Conservation (phyloP, 2,113 vertebrate species). For the Crotalus viridis region DNA sequence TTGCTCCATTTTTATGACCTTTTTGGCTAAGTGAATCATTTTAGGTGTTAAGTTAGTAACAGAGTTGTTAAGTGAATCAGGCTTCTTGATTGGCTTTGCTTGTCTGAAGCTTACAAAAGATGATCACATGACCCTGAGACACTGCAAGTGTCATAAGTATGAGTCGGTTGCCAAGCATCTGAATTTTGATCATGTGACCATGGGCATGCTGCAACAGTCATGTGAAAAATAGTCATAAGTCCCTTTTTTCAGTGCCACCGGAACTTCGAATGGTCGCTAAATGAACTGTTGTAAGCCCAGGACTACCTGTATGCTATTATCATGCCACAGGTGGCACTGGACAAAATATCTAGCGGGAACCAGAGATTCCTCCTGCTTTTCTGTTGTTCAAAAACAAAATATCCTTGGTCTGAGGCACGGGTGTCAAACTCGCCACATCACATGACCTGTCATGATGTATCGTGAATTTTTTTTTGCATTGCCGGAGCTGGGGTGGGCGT, state of each 20-base stretch:
- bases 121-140: background rate
- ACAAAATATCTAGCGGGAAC: background rate
- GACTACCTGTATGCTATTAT: background rate
- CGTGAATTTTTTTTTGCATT: too few relatives aligned
- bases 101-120: background rate
- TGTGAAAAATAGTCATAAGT: background rate
- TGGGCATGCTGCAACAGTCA: background rate
- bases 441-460: too few relatives aligned
- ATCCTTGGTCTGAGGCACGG: background rate
- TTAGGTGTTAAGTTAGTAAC: background rate
- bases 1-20: background rate
- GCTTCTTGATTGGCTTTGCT: background rate
- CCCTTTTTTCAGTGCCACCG: background rate
- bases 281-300: background rate
- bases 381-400: background rate
- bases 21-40: background rate
- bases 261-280: background rate
- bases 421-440: too few relatives aligned
- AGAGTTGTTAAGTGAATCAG: background rate
- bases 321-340: background rate
- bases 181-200: background rate
- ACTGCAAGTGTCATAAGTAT: background rate
- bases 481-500: too few relatives aligned
- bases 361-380: background rate
- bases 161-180: background rate